Conservation (phyloP, 2,888 invertebrate genomes). For the Prosopocoilus inquinatus region DNA sequence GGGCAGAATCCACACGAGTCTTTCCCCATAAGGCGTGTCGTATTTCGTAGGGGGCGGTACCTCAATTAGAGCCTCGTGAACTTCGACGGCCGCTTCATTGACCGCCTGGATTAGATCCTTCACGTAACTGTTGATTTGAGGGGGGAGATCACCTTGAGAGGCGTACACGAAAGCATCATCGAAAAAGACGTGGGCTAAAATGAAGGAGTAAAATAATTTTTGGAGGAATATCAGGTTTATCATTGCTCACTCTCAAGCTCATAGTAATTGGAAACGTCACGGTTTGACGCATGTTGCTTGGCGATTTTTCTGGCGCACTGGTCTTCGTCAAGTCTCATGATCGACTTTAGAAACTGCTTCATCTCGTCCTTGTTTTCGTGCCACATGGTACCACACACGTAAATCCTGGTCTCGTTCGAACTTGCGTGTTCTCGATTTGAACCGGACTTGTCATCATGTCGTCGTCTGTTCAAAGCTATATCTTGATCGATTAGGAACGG, state of each 20-base stretch:
- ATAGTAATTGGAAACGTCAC: constrained; percentile 68
- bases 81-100: constrained; percentile 71
- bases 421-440: background rate
- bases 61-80: constrained; percentile 63
- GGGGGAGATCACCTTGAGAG: constrained; percentile 64
- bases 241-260: constrained; percentile 72
- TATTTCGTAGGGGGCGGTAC: constrained; percentile 70
- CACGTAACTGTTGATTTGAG: constrained; percentile 79
- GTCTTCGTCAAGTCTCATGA: constrained; percentile 84
- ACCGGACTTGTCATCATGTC: no score
- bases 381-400: constrained; percentile 93
- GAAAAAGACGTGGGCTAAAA: constrained; percentile 75
- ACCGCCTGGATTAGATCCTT: constrained; percentile 70
- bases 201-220: background rate
- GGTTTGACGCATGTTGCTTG: constrained; percentile 67
- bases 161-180: constrained; percentile 77
- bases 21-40: constrained; percentile 84
- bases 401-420: constrained; percentile 54
- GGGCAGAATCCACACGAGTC: constrained; percentile 78
- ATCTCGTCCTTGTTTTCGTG: constrained; percentile 89
- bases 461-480: constrained; percentile 75
- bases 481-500: constrained; percentile 82
- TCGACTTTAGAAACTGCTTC: constrained; percentile 86
- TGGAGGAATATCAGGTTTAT: background rate
- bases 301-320: constrained; percentile 84